A percentile compares a stretch with the other conserved stretches of the same genome.
phyloP scores from a whole-genome alignment of 2,797 vertebrate genomes.

The Parotocinclus haroldoi region DNA sequence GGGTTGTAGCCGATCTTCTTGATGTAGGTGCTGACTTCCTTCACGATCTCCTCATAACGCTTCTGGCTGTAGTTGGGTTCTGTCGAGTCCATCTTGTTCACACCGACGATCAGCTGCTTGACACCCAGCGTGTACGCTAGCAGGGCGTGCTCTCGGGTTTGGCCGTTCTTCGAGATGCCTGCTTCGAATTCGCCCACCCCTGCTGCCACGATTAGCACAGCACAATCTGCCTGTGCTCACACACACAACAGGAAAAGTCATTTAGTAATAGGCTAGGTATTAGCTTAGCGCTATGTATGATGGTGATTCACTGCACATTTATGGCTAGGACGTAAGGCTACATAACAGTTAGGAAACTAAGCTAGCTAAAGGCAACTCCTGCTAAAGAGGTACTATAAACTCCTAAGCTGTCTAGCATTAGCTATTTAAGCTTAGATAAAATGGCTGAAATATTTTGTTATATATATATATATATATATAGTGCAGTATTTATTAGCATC shows the following conservation, averaged over 20 bases:
- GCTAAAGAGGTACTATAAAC: too few species aligned
- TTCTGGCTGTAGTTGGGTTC: constrained; percentile 93
- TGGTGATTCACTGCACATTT: too few species aligned
- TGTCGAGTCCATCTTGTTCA: constrained; percentile 82
- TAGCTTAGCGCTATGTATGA: neutral
- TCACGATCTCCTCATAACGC: constrained; percentile 93
- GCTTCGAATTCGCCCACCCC: constrained; percentile 94
- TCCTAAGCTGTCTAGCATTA: too few species aligned
- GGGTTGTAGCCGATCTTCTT: constrained; percentile 99
- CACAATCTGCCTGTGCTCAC: constrained; percentile 84
- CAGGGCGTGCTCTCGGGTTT: constrained; percentile 93
- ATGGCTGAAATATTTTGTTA: too few species aligned
- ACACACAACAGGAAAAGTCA: constrained; percentile 4
- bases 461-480: too few species aligned
- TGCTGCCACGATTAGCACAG: constrained; percentile 91
- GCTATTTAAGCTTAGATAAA: too few species aligned
- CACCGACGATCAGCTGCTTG: constrained; percentile 86
- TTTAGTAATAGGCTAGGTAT: constrained; percentile 1
- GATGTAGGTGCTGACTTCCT: constrained; percentile 97
- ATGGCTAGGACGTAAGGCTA: too few species aligned
- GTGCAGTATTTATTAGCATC: too few species aligned
- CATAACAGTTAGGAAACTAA: too few species aligned
- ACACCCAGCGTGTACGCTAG: constrained; percentile 95
- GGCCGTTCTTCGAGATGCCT: constrained; percentile 93
- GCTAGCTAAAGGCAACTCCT: too few species aligned